Percentiles rank a stretch among this genome's conserved stretches.
Evolutionary conservation across 2,797 vertebrate genomes (phyloP).

Genomic region (Manis javanica): DNA sequence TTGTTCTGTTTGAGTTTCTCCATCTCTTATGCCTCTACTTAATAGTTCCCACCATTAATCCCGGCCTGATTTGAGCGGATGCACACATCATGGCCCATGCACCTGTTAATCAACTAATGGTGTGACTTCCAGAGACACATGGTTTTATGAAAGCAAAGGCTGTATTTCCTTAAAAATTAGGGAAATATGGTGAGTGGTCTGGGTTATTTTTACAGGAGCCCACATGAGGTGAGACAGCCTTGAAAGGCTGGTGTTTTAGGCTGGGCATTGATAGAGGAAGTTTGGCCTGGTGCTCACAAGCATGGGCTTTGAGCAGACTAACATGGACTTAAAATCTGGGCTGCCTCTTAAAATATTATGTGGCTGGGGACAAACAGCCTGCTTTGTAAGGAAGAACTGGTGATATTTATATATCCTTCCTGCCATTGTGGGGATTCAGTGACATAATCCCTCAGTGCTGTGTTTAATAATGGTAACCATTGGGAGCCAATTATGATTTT

Average conservation of each 20-base stretch:
- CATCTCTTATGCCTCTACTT: background rate
- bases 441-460: background rate
- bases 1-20: background rate
- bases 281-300: background rate
- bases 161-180: background rate
- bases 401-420: background rate
- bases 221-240: background rate
- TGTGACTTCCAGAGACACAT: background rate
- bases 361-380: background rate
- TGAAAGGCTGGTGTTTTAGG: background rate
- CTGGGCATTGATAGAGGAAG: background rate
- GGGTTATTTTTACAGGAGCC: background rate
- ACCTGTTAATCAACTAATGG: too few species aligned
- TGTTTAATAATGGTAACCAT: background rate
- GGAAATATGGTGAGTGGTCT: background rate
- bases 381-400: background rate
- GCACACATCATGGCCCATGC: fast-evolving
- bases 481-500: conserved; percentile 10
- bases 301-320: background rate
- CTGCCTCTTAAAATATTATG: background rate
- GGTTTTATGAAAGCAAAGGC: background rate
- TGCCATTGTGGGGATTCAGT: background rate
- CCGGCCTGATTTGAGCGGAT: background rate
- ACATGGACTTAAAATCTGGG: background rate
- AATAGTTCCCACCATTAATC: fast-evolving